Percentiles rank a stretch among this genome's conserved stretches.
phyloP scores from a whole-genome alignment of 1,140 invertebrate genomes.

The Lysiphlebus fabarum region DNA sequence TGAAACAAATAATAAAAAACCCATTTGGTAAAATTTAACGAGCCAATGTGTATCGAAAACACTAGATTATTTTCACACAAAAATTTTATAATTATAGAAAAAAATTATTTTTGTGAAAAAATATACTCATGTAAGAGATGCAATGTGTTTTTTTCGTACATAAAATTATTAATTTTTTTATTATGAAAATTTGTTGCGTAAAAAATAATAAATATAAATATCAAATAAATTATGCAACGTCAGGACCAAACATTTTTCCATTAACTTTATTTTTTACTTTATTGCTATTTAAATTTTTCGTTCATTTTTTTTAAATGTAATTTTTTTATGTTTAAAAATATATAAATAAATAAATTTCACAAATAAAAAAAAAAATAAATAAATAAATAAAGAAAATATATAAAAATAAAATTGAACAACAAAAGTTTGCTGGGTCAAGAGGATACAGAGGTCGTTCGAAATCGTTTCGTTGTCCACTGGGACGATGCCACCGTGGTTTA shows the following conservation, averaged over 20 bases:
- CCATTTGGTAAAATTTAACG: too few relatives aligned
- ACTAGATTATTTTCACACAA: too few relatives aligned
- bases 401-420: neutral
- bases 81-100: too few relatives aligned
- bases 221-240: slow-evolving; percentile 14
- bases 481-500: slow-evolving; percentile 31
- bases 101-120: too few relatives aligned
- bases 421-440: slow-evolving; percentile 30
- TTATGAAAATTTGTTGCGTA: too few relatives aligned
- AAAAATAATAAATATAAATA: slow-evolving; percentile 11
- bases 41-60: too few relatives aligned
- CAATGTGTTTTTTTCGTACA: too few relatives aligned
- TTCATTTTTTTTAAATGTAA: neutral
- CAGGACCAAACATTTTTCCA: neutral
- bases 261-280: neutral
- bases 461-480: slow-evolving; percentile 20
- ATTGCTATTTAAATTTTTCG: neutral
- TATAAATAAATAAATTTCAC: too few relatives aligned
- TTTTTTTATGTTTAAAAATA: neutral
- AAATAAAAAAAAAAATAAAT: neutral
- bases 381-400: neutral
- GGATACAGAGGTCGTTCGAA: slow-evolving; percentile 31
- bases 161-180: too few relatives aligned
- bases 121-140: too few relatives aligned
- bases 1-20: too few relatives aligned